Evolutionary conservation across 1,140 invertebrate species (phyloP), one percentile per base, ranked within the genome.

Genomic region (Conus betulinus): DNA sequence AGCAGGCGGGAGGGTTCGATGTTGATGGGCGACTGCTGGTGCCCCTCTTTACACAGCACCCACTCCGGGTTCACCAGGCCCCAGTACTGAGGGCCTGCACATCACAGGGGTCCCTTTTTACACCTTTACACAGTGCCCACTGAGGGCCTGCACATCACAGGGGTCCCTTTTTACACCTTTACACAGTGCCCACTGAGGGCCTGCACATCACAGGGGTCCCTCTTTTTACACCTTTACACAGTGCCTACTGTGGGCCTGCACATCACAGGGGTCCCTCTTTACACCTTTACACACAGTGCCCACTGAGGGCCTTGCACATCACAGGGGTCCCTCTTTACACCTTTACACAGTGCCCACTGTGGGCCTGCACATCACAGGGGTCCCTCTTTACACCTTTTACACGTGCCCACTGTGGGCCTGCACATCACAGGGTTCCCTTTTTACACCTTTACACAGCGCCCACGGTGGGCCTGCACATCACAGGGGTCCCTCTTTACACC

Each of bases 51-150:
- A 96, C 99, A 99, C 84, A 99, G 96, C 91, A 97, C 98, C 98
- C 98, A 99, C 94, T 99, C 98, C 67, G 98, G 98, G 96, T 99
- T 99, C 94, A 99, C 98, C 79, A 98, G 96, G 89, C 98, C 98
- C 99, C 98, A 99, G 95, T 99, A 99, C 71, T 97, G 97, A 81
- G 99, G 98, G 95, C 98, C 98, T 99, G 96, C 39, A 96, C 96
- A 23, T 20, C 23, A 20, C 52, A 87, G 15, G 39, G 39, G 0
- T 39, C 39, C 3, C 39, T 39, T 3, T 39, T 39, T 39, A 39
- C 39, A 39, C 39, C 39, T 39, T 39, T 39, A 39, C 39, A 39
- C 39, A 39, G 39, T 39, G 39, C 71, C 6, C 13, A 99, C 71
- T 97, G 97, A 81, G 99, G 98, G 95, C 98, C 98, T 99, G 96